phyloP scores from a whole-genome alignment of 2,797 vertebrate species.

The Chanos chanos region DNA sequence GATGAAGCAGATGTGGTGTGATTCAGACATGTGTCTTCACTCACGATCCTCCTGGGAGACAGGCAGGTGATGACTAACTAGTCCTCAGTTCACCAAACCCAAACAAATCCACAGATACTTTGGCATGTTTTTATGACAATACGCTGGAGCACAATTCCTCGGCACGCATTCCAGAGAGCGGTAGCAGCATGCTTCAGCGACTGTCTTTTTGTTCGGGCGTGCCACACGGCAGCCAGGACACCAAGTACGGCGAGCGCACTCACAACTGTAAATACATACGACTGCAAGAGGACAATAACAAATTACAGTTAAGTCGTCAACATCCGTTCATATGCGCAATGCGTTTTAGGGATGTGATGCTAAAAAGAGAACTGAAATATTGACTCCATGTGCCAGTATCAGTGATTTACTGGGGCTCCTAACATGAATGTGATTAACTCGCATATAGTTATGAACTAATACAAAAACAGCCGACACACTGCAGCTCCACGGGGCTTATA shows the following conservation, averaged over 20 bases:
- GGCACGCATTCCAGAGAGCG: slow-evolving; percentile 20
- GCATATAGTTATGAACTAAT: no score
- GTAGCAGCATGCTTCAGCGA: no score
- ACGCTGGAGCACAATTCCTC: slow-evolving; percentile 1
- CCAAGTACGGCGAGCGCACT: not conserved
- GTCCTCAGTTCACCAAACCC: slow-evolving; percentile 22
- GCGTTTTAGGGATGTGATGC: no score
- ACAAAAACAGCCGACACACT: no score
- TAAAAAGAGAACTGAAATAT: no score
- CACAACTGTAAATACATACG: no score
- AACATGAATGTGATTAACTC: no score
- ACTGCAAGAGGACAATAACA: not conserved
- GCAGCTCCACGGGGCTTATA: no score
- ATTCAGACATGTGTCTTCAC: slow-evolving; percentile 7
- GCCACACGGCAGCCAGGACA: not conserved
- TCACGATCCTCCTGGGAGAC: slow-evolving; percentile 18
- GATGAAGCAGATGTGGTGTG: no score
- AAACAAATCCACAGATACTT: slow-evolving; percentile 28
- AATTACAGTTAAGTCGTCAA: slow-evolving; percentile 12
- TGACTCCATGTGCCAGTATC: no score
- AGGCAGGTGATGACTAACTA: slow-evolving; percentile 17
- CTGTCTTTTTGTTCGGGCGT: no score
- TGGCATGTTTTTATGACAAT: slow-evolving; percentile 23
- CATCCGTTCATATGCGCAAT: slow-evolving; percentile 8
- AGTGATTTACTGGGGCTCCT: no score